Percentiles rank a stretch among this genome's conserved stretches.
These are phyloP conservation scores for Drosophila mayaguana DNA, from an alignment of 2,888 invertebrate species.

Conservation along the genomic window DNA sequence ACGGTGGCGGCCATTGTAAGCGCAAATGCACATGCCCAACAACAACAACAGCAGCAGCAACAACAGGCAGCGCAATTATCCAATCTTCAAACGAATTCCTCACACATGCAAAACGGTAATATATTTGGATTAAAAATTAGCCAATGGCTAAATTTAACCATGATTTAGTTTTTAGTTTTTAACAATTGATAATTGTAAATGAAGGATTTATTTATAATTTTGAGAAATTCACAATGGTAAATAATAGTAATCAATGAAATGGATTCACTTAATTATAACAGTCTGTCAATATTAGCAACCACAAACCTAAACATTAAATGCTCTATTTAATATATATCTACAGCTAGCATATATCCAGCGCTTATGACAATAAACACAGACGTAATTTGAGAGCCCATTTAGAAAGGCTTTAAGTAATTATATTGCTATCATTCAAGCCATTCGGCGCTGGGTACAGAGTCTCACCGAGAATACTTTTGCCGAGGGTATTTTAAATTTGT, in stretches of 20 bases:
- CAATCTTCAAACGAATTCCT: slow-evolving; percentile 85
- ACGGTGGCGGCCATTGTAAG: slow-evolving; percentile 82
- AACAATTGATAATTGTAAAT: background rate
- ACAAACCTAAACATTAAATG: background rate
- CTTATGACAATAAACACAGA: background rate
- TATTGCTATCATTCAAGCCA: background rate
- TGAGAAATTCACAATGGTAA: background rate
- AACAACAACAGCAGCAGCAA: slow-evolving; percentile 49
- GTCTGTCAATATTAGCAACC: background rate
- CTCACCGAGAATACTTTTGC: background rate
- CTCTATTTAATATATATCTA: background rate
- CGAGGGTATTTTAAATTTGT: background rate
- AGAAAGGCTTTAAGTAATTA: background rate
- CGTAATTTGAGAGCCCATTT: background rate
- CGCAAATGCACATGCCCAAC: slow-evolving; percentile 65
- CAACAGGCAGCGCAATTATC: slow-evolving; percentile 79
- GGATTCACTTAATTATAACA: background rate
- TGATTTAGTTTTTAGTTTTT: background rate
- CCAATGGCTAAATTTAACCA: too few species aligned
- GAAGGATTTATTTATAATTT: too few species aligned
- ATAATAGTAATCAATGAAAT: background rate
- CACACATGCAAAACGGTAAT: slow-evolving; percentile 84
- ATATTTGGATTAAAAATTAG: background rate
- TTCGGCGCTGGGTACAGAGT: background rate
- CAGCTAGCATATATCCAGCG: background rate